phyloP scores from a whole-genome alignment of 2,888 invertebrate genomes.

The Oscheius myriophilus region DNA sequence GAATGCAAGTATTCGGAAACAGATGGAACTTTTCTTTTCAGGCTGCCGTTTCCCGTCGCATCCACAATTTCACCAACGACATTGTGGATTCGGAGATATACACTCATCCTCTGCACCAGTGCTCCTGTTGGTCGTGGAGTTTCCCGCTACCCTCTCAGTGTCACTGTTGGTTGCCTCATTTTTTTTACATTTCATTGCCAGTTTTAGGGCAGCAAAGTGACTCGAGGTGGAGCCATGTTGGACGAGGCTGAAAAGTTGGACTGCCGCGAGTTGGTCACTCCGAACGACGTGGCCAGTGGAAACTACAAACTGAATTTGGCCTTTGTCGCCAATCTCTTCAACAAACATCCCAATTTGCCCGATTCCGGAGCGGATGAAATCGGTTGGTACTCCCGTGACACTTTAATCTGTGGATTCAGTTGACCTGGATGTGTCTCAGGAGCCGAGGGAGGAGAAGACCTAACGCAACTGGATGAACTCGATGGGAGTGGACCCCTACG shows the following conservation, averaged over 20 bases:
- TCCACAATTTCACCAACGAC: slow-evolving; percentile 69
- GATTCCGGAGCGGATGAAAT: slow-evolving; percentile 73
- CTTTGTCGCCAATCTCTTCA: slow-evolving; percentile 98
- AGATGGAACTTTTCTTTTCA: slow-evolving; percentile 71
- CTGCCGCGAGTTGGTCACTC: slow-evolving; percentile 93
- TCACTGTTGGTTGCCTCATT: slow-evolving; percentile 69
- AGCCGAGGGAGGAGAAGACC: slow-evolving; percentile 73
- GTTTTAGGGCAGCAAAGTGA: slow-evolving; percentile 60
- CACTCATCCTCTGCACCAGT: slow-evolving; percentile 87
- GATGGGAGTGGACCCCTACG: slow-evolving; percentile 94
- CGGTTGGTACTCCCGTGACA: slow-evolving; percentile 42
- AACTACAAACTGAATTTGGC: slow-evolving; percentile 97
- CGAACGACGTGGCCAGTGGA: slow-evolving; percentile 90
- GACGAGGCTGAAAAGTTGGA: slow-evolving; percentile 94
- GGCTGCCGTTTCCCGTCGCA: slow-evolving; percentile 67
- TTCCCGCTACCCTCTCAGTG: slow-evolving; percentile 83
- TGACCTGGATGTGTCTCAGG: slow-evolving; percentile 61
- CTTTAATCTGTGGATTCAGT: slow-evolving; percentile 35
- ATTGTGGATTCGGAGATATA: slow-evolving; percentile 89
- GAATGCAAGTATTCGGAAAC: too few species aligned
- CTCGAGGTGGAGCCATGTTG: slow-evolving; percentile 92
- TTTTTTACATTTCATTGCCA: neutral
- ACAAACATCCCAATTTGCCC: slow-evolving; percentile 92
- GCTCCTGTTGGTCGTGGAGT: slow-evolving; percentile 88
- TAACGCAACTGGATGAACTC: slow-evolving; percentile 99